These are phyloP conservation scores for Eilema depressum DNA, from an alignment of 2,888 invertebrate genomes.

Conservation along the genomic window DNA sequence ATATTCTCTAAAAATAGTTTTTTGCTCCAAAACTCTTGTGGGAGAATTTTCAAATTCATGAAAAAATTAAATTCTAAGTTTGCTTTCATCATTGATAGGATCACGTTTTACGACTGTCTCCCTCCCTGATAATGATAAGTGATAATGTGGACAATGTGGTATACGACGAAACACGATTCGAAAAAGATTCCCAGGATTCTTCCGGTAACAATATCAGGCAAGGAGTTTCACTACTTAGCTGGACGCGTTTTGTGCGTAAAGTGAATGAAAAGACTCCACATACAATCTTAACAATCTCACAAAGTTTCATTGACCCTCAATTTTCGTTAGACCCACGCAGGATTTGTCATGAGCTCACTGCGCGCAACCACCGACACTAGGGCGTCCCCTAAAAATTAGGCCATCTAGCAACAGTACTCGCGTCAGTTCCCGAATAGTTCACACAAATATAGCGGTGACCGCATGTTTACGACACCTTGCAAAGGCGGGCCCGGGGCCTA, in stretches of 20 bases:
- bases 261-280: not conserved
- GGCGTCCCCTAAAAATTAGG: conserved; percentile 20
- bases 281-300: not conserved
- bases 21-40: too few species aligned
- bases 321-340: conserved; percentile 13
- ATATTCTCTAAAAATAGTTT: too few species aligned
- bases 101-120: too few species aligned
- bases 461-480: conserved; percentile 30
- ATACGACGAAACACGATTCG: too few species aligned
- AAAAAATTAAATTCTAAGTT: too few species aligned
- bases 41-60: too few species aligned
- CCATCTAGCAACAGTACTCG: conserved; percentile 24
- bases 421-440: conserved; percentile 21
- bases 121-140: too few species aligned
- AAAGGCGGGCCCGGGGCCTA: conserved; percentile 41
- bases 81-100: too few species aligned
- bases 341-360: conserved; percentile 5
- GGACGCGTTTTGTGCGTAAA: too few species aligned
- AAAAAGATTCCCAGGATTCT: too few species aligned
- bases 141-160: too few species aligned
- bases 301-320: not conserved
- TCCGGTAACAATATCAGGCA: not conserved
- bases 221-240: too few species aligned
- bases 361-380: conserved; percentile 15
- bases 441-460: conserved; percentile 54